Evolutionary conservation across 2,113 vertebrate genomes (phyloP).

Genomic region (Pardalotus punctatus): DNA sequence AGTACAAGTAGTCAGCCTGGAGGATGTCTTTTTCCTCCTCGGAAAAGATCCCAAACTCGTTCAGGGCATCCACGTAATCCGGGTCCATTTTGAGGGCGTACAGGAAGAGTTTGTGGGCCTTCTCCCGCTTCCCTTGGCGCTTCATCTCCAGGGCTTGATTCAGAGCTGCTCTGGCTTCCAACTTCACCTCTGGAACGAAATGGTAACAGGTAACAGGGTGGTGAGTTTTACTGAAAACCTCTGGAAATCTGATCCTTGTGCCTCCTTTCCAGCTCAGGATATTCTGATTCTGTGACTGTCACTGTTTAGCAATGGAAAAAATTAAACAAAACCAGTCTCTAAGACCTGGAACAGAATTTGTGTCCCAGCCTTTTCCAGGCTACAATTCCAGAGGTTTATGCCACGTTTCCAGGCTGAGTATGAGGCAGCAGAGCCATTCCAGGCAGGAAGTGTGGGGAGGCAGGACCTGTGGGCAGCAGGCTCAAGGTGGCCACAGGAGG

Average conservation of each 20-base stretch:
- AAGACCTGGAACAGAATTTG: background rate
- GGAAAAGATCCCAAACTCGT: slow-evolving; percentile 89
- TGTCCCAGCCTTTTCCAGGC: background rate
- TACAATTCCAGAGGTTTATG: background rate
- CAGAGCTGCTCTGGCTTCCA: slow-evolving; percentile 89
- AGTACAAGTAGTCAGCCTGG: slow-evolving; percentile 92
- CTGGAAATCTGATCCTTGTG: background rate
- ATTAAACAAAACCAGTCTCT: accelerated
- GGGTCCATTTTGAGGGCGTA: slow-evolving; percentile 94
- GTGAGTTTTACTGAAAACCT: background rate
- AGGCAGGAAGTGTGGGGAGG: background rate
- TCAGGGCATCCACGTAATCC: slow-evolving; percentile 89
- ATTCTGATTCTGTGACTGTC: background rate
- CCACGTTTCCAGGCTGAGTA: accelerated
- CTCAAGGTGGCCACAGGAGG: background rate
- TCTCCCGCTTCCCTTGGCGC: slow-evolving; percentile 88
- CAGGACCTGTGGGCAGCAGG: background rate
- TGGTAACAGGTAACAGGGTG: accelerated
- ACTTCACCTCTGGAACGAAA: slow-evolving; percentile 76
- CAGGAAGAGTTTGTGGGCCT: slow-evolving; percentile 90
- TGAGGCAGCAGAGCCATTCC: background rate
- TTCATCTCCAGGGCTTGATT: slow-evolving; percentile 96
- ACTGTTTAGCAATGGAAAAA: accelerated
- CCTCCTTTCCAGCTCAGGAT: background rate
- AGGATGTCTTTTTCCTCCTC: slow-evolving; percentile 96